Evolutionary conservation across 2,113 vertebrate genomes (phyloP).

Genomic region (pig (Sus scrofa)): T2T-Sscrofa CM000814.6:36277001-36277500

Average conservation of each 20-base stretch:
- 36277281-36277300: not conserved
- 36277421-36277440: not conserved
- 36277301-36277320: not conserved
- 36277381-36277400: not conserved
- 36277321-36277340: not conserved
- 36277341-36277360: not conserved
- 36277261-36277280: not conserved
- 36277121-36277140: conserved; percentile 26
- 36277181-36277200: not conserved
- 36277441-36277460: not conserved
- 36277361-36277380: not conserved
- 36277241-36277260: not conserved
- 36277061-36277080: not conserved
- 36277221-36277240: not conserved
- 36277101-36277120: not conserved
- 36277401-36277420: not conserved
- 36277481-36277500: rapidly evolving
- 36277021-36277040: not conserved
- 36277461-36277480: not conserved
- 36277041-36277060: conserved; percentile 33
- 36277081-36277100: not conserved
- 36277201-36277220: not conserved
- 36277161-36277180: not conserved
- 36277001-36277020: not conserved
- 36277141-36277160: not conserved